Evolutionary conservation across 2,888 invertebrate species (phyloP).

Genomic region (Mactromeris polynyma): DNA sequence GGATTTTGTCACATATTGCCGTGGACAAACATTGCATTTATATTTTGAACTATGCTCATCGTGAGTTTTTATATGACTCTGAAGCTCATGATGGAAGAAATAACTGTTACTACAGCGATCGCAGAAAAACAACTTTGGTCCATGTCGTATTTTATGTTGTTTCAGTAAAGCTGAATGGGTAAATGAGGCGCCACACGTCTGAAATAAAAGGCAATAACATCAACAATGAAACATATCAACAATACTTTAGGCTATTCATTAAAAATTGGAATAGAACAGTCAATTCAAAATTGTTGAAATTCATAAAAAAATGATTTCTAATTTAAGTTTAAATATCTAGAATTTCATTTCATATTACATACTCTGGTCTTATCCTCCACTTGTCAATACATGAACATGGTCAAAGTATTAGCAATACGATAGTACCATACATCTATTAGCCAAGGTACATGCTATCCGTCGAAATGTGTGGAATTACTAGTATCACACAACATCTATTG

Average conservation of each 20-base stretch:
- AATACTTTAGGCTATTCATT: not conserved
- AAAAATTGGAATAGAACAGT: too few relatives aligned
- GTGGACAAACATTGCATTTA: constrained; percentile 25
- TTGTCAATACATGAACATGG: too few relatives aligned
- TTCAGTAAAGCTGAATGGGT: not conserved
- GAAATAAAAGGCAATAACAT: constrained; percentile 7
- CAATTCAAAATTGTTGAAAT: too few relatives aligned
- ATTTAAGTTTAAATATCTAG: too few relatives aligned
- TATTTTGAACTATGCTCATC: constrained; percentile 8
- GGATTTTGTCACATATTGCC: constrained; percentile 11
- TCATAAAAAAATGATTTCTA: too few relatives aligned
- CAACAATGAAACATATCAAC: not conserved
- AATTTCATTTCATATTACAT: too few relatives aligned
- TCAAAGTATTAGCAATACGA: too few relatives aligned
- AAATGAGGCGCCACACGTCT: constrained; percentile 19
- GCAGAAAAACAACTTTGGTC: constrained; percentile 29
- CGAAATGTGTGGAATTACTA: too few relatives aligned
- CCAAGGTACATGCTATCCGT: too few relatives aligned
- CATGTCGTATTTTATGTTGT: constrained; percentile 20
- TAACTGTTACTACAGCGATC: constrained; percentile 16
- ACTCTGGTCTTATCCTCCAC: too few relatives aligned
- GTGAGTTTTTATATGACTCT: constrained; percentile 17
- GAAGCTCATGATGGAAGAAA: constrained; percentile 16
- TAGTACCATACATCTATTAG: too few relatives aligned
- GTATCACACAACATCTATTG: too few relatives aligned